Base-by-base conservation (phyloP, 2,113 vertebrate species). In the Cebidichthys violaceus region DNA sequence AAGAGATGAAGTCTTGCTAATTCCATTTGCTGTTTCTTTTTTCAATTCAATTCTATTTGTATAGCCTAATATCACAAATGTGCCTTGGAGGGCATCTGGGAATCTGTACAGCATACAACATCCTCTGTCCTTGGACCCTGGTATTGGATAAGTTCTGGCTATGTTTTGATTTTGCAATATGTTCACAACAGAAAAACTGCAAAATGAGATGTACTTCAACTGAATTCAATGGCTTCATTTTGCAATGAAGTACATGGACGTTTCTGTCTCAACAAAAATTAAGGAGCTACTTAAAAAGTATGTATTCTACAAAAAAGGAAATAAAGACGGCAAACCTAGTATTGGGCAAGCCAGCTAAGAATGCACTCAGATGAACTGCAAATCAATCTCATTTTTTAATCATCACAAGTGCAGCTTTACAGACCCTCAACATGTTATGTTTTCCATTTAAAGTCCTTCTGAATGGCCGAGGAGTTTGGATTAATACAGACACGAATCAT, bases 401-500 rank as follows among this genome's bases (percentile, higher is more conserved):
- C 1, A 27, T 43, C 31, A 41, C 9, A 22, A 13, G 24, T 9
- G 27, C 20, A 8, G 35, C 39, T 11, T 1, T 3, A n/a, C 52
- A 75, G 35, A 24, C 20, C 31, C 31, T 69, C 55, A 55, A 22
- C 24, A 22, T 11, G 35, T 57, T 55, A 2, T n/a, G 13, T 37
- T n/a, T 41, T 50, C 7, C 9, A 11, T 17, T 18, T 45, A 13
- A 69, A 62, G 29, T 66, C 33, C 10, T 13, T 43, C 69, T 50
- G 27, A 79, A 55, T 33, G 13, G 29, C 13, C 2, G 0, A 18
- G 13, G 13, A 61, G 52, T 68, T 65, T 52, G 22, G 64, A 73
- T 69, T 82, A 61, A 76, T 50, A 11, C 37, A 5, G 75, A 52
- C 50, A 62, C 22, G 4, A n/a, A 14, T 61, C 6, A 2, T 64